Conservation (phyloP, 2,888 invertebrate species). For the Lampropteryx suffumata region DNA sequence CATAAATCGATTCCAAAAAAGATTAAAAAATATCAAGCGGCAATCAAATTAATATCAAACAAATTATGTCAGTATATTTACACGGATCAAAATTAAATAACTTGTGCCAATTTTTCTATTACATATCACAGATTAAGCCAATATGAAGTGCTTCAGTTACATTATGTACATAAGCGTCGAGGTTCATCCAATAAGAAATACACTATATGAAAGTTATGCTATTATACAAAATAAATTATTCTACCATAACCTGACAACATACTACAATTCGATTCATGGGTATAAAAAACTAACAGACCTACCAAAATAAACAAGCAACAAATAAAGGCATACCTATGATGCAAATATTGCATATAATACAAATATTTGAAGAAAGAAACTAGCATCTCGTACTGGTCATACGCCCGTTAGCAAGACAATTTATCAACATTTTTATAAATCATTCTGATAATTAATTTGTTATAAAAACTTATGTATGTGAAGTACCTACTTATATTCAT, state of each 20-base stretch:
- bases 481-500: too few relatives aligned
- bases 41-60: slow-evolving; percentile 55
- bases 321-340: neutral
- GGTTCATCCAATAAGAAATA: slow-evolving; percentile 23
- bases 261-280: too few relatives aligned
- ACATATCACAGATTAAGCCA: slow-evolving; percentile 79
- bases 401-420: too few relatives aligned
- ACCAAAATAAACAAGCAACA: too few relatives aligned
- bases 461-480: too few relatives aligned
- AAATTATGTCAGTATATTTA: slow-evolving; percentile 35
- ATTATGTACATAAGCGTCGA: slow-evolving; percentile 28
- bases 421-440: too few relatives aligned
- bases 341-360: slow-evolving; percentile 1
- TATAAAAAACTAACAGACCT: too few relatives aligned
- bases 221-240: neutral
- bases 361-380: neutral
- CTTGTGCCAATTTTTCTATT: slow-evolving; percentile 60
- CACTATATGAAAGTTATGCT: slow-evolving; percentile 11
- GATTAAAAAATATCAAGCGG: slow-evolving; percentile 50
- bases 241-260: too few relatives aligned
- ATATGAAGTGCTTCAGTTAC: slow-evolving; percentile 50
- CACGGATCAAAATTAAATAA: slow-evolving; percentile 36
- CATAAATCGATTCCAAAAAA: too few relatives aligned
- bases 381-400: neutral
- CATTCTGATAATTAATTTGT: too few relatives aligned